These are phyloP conservation scores for Euwallacea similis DNA, from an alignment of 1,140 invertebrate species.

Conservation along the genomic window DNA sequence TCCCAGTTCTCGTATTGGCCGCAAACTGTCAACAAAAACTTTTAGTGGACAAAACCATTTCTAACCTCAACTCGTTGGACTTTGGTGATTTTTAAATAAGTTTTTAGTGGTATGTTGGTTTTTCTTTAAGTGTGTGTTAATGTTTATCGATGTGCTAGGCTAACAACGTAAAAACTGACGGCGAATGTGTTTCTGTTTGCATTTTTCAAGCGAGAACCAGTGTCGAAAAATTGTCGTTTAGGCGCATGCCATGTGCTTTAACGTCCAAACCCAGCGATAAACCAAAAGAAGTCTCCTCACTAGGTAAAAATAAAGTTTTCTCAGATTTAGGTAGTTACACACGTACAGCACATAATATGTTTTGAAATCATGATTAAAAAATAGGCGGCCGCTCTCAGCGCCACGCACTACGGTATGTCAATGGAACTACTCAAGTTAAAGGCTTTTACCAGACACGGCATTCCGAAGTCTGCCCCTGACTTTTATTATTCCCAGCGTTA, in stretches of 20 bases:
- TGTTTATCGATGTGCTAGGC: conserved; percentile 38
- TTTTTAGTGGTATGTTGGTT: conserved; percentile 37
- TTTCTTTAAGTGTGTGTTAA: conserved; percentile 39
- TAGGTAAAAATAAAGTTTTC: conserved; percentile 36
- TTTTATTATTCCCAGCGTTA: conserved; percentile 33
- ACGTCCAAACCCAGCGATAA: conserved; percentile 30
- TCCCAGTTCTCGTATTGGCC: neutral
- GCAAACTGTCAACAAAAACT: conserved; percentile 16
- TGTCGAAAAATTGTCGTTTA: conserved; percentile 37
- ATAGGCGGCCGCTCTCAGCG: conserved; percentile 27
- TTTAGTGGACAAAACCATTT: conserved; percentile 32
- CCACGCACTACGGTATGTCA: conserved; percentile 32
- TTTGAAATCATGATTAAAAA: conserved; percentile 30
- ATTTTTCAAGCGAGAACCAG: conserved; percentile 36
- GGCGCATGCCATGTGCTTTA: conserved; percentile 39
- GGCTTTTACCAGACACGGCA: conserved; percentile 28
- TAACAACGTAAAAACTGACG: conserved; percentile 33
- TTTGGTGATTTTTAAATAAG: conserved; percentile 25
- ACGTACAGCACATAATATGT: conserved; percentile 25
- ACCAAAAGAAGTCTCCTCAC: conserved; percentile 34
- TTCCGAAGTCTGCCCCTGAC: conserved; percentile 32
- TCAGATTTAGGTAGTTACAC: conserved; percentile 22
- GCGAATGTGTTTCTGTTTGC: conserved; percentile 39
- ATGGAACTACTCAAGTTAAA: conserved; percentile 28
- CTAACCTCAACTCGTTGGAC: conserved; percentile 36